These are phyloP conservation scores for Orchesellides sinensis DNA, from an alignment of 2,888 invertebrate genomes.

Conservation along the genomic window DNA sequence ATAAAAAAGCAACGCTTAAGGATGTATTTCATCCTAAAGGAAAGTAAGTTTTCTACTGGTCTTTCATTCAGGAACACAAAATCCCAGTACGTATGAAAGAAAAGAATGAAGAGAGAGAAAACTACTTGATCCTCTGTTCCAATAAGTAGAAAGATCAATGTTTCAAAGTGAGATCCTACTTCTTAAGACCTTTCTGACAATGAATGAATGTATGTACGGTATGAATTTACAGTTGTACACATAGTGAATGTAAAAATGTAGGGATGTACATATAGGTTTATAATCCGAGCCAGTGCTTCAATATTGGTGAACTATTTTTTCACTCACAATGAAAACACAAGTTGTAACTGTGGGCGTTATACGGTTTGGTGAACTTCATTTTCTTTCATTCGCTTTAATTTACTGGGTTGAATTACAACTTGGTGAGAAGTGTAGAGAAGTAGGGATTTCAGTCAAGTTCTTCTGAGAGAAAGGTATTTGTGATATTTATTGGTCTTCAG, in stretches of 20 bases:
- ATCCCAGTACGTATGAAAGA: constrained; percentile 17
- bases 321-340: constrained; percentile 19
- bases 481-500: constrained; percentile 55
- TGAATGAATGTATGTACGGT: background rate
- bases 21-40: background rate
- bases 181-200: constrained; percentile 29
- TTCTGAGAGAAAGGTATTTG: constrained; percentile 26
- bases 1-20: too few species aligned
- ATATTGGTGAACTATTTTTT: background rate
- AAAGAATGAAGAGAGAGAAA: constrained; percentile 19
- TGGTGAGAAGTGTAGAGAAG: constrained; percentile 21
- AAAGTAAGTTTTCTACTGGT: constrained; percentile 19
- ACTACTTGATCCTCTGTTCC: constrained; percentile 53
- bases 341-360: constrained; percentile 38
- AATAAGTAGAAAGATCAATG: constrained; percentile 63
- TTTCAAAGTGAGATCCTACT: constrained; percentile 49
- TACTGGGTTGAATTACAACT: constrained; percentile 55
- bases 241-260: constrained; percentile 5
- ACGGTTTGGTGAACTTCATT: constrained; percentile 50
- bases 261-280: background rate
- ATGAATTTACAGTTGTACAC: constrained; percentile 1
- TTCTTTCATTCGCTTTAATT: constrained; percentile 58
- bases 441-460: constrained; percentile 42
- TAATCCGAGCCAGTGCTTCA: background rate
- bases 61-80: constrained; percentile 37